Base-by-base conservation (phyloP, 2,888 invertebrate genomes). In the Mylabris sibirica region DNA sequence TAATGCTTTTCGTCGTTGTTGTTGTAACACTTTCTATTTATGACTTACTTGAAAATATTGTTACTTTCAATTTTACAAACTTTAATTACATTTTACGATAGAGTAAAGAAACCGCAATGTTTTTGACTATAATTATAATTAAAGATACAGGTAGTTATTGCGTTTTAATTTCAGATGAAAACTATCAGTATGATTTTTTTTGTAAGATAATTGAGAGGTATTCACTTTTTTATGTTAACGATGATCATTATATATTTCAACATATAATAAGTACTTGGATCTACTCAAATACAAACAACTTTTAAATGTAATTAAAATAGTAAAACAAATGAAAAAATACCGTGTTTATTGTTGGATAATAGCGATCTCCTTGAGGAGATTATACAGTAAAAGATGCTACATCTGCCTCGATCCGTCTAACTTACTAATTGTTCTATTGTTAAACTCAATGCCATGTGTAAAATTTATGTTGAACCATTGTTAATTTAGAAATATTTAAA, bases 11-110 rank as follows among this genome's bases (percentile, higher is more conserved):
- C 20, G 11, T 30, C 8, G 30, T 24, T 57, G 57, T 30, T 30
- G 30, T 24, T 57, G 57, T 57, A 57, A 57, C 57, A 57, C 57
- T 57, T 57, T 57, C 57, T 57, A 57, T 57, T 24, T 57, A 24
- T 24, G 57, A 12, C 22, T 57, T 24, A 24, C 30, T 57, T 57
- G 57, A 22, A 22, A 57, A 12, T 57, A 49, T 49, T 49, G 11
- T 12, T 17, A 49, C 49, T 57, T 24, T 57, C 12, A 57, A 14
- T 57, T 24, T 24, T 12, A 24, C 30, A 4, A 57, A 24, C 12
- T 24, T 57, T 24, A 57, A 57, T 57, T 3, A 11, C 2, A 22
- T 53, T 53, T 12, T 11, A 53, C 11, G 22, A 3, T 20, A 2
- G 49, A 1, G 17, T 6, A 44, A 53, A 53, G n/a, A 53, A 44